These are phyloP conservation scores for Neotoma lepida DNA, from an alignment of 2,113 vertebrate genomes.

Conservation along the genomic window DNA sequence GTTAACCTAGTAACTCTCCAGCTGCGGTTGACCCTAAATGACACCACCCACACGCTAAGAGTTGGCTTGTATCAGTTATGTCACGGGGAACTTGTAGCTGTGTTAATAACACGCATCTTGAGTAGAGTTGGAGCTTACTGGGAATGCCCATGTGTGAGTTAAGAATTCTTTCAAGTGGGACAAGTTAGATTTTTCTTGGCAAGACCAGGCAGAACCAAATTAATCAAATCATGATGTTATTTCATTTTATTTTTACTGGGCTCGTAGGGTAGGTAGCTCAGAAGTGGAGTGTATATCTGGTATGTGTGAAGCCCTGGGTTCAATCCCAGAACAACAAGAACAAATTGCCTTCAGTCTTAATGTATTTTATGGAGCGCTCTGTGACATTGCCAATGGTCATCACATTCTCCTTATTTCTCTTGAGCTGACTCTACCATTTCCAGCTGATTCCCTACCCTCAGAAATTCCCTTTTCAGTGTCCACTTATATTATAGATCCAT, in stretches of 20 bases:
- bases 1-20: slow-evolving; percentile 63
- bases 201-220: not conserved
- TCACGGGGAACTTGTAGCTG: slow-evolving; percentile 47
- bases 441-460: not conserved
- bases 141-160: slow-evolving; percentile 18
- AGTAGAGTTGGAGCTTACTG: slow-evolving; percentile 19
- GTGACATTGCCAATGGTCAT: not conserved
- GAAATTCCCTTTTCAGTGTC: not conserved
- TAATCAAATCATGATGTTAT: not conserved
- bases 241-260: not conserved
- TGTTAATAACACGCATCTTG: slow-evolving; percentile 69
- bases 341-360: not conserved
- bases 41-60: not conserved
- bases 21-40: not conserved
- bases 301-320: not conserved
- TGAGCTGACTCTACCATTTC: not conserved
- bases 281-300: not conserved
- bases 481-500: not conserved
- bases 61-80: slow-evolving; percentile 14
- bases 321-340: not conserved
- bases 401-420: not conserved
- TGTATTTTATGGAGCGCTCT: not conserved
- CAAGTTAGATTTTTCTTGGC: not conserved
- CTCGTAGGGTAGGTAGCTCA: not conserved
- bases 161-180: not conserved